A percentile compares a stretch with the other conserved stretches of the same genome.
phyloP scores from a whole-genome alignment of 2,113 vertebrate species.

The Eidolon helvum region DNA sequence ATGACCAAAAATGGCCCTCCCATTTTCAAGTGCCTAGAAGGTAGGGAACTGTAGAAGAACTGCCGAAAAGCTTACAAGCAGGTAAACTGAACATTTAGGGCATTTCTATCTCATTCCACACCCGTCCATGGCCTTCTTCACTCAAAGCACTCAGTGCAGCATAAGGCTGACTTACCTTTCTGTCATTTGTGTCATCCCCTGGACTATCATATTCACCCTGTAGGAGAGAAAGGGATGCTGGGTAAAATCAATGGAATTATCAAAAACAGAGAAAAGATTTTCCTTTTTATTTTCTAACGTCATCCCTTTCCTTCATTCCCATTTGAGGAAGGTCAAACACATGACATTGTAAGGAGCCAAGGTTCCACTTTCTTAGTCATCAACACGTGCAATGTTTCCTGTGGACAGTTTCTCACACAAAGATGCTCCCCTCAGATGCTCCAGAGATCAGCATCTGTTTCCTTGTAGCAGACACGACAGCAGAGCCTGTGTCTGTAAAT shows the following conservation, averaged over 20 bases:
- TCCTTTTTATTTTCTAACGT: neutral
- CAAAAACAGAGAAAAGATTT: neutral
- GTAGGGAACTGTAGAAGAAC: neutral
- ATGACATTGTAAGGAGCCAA: neutral
- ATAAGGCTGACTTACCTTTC: slow-evolving; percentile 86
- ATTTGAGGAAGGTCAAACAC: neutral
- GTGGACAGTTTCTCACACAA: neutral
- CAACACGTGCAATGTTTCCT: neutral
- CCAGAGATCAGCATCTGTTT: neutral
- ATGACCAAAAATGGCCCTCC: neutral
- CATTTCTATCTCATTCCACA: neutral
- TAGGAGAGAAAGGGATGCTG: neutral
- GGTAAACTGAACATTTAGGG: neutral
- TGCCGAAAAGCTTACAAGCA: neutral
- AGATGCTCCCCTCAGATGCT: fast-evolving
- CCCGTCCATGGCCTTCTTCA: fast-evolving
- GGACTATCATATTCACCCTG: slow-evolving; percentile 92
- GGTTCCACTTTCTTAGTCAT: neutral
- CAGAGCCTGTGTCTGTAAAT: neutral
- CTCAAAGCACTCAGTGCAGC: fast-evolving
- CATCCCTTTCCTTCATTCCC: neutral
- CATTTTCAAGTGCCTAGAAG: neutral
- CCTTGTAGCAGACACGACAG: fast-evolving
- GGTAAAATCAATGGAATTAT: neutral
- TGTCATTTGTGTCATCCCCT: slow-evolving; percentile 90